These are phyloP conservation scores for Loripinus fragilis DNA, from an alignment of 2,888 invertebrate species.

Conservation along the genomic window DNA sequence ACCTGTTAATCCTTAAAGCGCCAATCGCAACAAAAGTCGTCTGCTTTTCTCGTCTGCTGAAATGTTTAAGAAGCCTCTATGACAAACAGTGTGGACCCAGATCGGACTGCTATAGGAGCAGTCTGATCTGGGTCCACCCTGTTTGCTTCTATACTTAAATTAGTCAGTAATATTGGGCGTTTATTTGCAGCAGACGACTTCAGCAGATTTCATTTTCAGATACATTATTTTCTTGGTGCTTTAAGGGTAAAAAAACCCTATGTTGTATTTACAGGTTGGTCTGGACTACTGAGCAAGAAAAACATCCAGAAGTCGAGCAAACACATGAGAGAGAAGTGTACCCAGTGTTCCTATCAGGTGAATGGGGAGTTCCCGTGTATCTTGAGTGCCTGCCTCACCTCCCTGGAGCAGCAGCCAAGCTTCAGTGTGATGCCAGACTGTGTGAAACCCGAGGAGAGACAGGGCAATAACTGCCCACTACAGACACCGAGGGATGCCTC, in stretches of 20 bases:
- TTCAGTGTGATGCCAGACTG: conserved; percentile 86
- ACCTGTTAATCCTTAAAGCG: background rate
- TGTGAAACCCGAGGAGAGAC: conserved; percentile 81
- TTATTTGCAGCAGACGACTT: background rate
- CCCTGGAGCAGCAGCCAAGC: conserved; percentile 94
- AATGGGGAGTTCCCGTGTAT: conserved; percentile 94
- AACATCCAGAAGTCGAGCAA: conserved; percentile 94
- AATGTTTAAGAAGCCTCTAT: too few relatives aligned
- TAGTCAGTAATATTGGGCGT: background rate
- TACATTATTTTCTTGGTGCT: background rate
- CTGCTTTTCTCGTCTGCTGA: too few relatives aligned
- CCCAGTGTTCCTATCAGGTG: conserved; percentile 91
- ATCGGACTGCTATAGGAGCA: too few relatives aligned
- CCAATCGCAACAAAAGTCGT: background rate
- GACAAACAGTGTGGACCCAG: too few relatives aligned
- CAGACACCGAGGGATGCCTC: conserved; percentile 98
- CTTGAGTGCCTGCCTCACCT: conserved; percentile 98
- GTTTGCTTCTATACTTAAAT: background rate
- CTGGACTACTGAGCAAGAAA: conserved; percentile 95
- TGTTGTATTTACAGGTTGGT: conserved; percentile 89
- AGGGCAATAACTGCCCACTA: conserved; percentile 84
- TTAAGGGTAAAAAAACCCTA: background rate
- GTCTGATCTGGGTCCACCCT: too few relatives aligned
- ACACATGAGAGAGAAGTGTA: conserved; percentile 95
- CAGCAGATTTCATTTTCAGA: background rate